Conservation (phyloP, 64 coral and sea anemone genomes). For the Pocillopora verrucosa region DNA sequence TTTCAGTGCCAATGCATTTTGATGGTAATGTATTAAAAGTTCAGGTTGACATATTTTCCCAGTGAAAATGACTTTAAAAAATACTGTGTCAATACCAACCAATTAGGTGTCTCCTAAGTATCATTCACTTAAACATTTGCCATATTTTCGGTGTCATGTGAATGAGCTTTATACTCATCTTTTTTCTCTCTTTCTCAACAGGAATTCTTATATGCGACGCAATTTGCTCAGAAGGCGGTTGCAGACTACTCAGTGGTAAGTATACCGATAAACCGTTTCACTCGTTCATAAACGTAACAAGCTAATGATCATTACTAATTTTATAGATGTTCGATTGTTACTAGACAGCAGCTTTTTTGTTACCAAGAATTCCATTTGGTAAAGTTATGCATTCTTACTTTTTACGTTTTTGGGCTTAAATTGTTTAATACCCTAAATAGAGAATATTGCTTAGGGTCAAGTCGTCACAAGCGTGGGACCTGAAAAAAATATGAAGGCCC, state of each 20-base stretch:
- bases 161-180: background rate
- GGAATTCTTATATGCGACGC: slow-evolving; percentile 1
- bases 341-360: too few species aligned
- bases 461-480: too few species aligned
- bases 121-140: background rate
- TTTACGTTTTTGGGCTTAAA: too few species aligned
- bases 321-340: background rate
- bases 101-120: background rate
- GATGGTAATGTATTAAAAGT: slow-evolving; percentile 24
- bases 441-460: too few species aligned
- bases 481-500: too few species aligned
- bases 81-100: background rate
- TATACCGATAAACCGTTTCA: background rate
- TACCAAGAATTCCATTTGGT: too few species aligned
- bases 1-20: slow-evolving; percentile 58
- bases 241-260: slow-evolving; percentile 6
- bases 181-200: background rate
- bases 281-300: too few species aligned
- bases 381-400: too few species aligned
- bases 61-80: background rate
- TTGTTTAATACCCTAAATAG: too few species aligned
- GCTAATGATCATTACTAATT: background rate
- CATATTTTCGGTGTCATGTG: too few species aligned
- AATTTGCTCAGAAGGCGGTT: slow-evolving; percentile 8
- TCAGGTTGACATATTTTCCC: too few species aligned